phyloP scores from a whole-genome alignment of 1,140 invertebrate genomes.

The Neuroterus valhalla region DNA sequence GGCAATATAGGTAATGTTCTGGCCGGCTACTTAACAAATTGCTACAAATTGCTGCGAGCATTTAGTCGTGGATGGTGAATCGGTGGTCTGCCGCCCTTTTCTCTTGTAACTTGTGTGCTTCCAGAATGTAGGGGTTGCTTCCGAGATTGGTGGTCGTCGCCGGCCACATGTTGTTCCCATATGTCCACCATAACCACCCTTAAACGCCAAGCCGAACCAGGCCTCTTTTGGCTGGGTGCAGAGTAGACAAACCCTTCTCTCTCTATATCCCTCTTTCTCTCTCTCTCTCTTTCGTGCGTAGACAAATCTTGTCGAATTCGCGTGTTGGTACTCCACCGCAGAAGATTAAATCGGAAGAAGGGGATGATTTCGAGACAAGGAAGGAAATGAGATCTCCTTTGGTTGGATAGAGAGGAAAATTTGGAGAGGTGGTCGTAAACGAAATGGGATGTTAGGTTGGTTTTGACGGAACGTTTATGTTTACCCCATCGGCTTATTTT shows the following conservation, averaged over 20 bases:
- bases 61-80: constrained; percentile 64
- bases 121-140: constrained; percentile 47
- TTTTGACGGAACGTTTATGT: not conserved
- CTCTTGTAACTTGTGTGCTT: constrained; percentile 45
- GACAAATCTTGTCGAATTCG: constrained; percentile 53
- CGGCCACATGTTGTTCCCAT: constrained; percentile 61
- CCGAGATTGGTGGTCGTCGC: constrained; percentile 42
- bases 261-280: no score
- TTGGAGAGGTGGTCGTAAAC: no score
- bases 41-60: constrained; percentile 74
- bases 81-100: constrained; percentile 53
- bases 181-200: constrained; percentile 52
- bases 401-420: no score
- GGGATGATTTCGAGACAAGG: constrained; percentile 25
- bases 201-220: no score
- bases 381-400: not conserved
- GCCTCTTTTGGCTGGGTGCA: no score
- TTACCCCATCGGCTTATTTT: constrained; percentile 6
- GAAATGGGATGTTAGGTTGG: not conserved
- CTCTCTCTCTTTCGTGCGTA: no score
- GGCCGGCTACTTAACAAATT: constrained; percentile 76
- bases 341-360: constrained; percentile 52
- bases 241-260: no score
- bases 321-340: constrained; percentile 7
- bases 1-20: constrained; percentile 75